phyloP scores from a whole-genome alignment of 2,888 invertebrate genomes.

The Caenorhabditis japonica region DNA sequence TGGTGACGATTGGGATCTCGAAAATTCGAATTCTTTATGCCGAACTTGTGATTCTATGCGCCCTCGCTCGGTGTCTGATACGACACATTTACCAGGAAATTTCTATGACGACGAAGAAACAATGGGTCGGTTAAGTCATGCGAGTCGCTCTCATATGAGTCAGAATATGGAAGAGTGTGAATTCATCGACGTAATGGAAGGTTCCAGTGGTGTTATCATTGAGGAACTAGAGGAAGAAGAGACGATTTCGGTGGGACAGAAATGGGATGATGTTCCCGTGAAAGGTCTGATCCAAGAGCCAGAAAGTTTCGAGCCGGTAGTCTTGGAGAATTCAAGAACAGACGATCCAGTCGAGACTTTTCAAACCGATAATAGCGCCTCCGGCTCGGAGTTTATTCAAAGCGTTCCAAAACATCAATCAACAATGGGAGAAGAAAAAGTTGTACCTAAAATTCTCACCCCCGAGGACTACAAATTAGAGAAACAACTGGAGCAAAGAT shows the following conservation, averaged over 20 bases:
- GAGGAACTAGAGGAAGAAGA: slow-evolving; percentile 28
- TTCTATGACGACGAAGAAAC: slow-evolving; percentile 8
- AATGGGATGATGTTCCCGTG: slow-evolving; percentile 31
- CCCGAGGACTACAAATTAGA: slow-evolving; percentile 33
- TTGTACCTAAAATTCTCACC: slow-evolving; percentile 22
- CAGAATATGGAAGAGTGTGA: neutral
- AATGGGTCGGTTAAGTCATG: neutral
- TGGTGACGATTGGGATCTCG: slow-evolving; percentile 22
- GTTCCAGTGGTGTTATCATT: slow-evolving; percentile 22
- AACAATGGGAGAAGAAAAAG: neutral
- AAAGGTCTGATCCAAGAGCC: slow-evolving; percentile 1
- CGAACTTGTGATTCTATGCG: neutral
- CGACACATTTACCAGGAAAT: neutral
- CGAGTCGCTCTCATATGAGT: neutral
- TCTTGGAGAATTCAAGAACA: neutral
- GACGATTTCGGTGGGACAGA: neutral
- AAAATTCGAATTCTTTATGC: neutral
- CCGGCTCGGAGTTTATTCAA: slow-evolving; percentile 3
- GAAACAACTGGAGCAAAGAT: neutral
- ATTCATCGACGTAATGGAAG: slow-evolving; percentile 4
- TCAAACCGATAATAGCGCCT: neutral
- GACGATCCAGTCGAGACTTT: neutral
- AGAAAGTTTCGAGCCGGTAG: slow-evolving; percentile 25
- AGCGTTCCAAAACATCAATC: neutral
- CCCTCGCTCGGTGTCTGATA: neutral